Percentiles rank a stretch among this genome's conserved stretches.
Evolutionary conservation across 1,140 invertebrate species (phyloP).

Genomic region (Pachypsylla venusta): DNA sequence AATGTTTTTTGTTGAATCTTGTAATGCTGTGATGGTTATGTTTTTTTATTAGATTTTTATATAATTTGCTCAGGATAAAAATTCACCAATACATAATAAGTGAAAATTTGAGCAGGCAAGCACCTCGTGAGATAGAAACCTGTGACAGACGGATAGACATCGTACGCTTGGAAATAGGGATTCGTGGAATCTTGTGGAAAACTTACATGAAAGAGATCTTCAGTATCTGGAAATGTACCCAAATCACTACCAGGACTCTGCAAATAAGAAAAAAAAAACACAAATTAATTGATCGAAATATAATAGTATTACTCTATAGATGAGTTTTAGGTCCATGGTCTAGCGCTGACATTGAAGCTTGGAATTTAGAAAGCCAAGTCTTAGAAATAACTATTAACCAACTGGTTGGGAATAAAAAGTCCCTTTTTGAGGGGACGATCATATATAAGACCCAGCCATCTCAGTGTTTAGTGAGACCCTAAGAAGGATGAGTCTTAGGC

Average conservation of each 20-base stretch:
- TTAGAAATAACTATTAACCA: neutral
- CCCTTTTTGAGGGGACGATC: no score
- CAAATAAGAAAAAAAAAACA: neutral
- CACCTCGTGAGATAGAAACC: no score
- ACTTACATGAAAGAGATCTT: neutral
- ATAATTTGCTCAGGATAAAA: conserved; percentile 29
- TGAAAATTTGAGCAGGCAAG: no score
- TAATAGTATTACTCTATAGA: neutral
- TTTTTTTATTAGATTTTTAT: conserved; percentile 56
- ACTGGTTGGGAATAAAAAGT: no score
- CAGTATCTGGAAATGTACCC: neutral
- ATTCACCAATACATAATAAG: neutral
- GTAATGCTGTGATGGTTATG: neutral
- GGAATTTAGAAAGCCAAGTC: neutral
- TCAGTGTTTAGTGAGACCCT: no score
- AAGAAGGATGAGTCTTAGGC: no score
- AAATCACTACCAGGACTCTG: conserved; percentile 1
- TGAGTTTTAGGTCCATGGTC: neutral
- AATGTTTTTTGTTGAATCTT: no score
- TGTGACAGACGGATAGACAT: no score
- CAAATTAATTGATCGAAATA: neutral
- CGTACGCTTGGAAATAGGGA: no score
- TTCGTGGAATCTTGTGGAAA: neutral
- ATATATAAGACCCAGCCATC: no score
- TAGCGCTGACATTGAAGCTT: neutral